Evolutionary conservation across 2,797 vertebrate genomes (phyloP), one percentile per base, ranked within the genome.

Genomic region (Sebastes paucispinis): DNA sequence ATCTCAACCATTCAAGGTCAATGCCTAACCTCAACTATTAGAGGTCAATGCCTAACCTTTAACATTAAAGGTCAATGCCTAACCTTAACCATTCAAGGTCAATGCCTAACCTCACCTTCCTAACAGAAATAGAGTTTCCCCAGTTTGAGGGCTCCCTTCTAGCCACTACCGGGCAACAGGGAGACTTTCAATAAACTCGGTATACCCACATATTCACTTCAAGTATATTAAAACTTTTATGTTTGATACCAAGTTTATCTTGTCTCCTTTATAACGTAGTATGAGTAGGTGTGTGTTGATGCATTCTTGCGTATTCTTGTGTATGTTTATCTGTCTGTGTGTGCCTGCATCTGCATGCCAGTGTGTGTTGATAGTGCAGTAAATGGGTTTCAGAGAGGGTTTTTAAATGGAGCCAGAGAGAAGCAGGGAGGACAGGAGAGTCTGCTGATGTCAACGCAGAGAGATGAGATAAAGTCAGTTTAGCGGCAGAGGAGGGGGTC

Each of bases 401-500:
- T 91, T 88, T 87, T 83, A 81, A 80, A 86, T 82, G 81, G 82
- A 87, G 83, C 79, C 86, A 59, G 81, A 84, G 70, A 80, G 77
- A 84, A 73, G 82, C 67, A 52, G 72, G 60, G 82, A 91, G 85
- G 83, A 91, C 78, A 84, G 87, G 78, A 88, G 87, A 87, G 83
- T 89, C 86, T 91, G 88, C 89, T 91, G 91, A 93, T 92, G 91
- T 93, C 93, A 92, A 93, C 87, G 84, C 83, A 71, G 74, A 75
- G 79, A 88, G 91, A 91, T 90, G 86, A 92, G 92, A 93, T 94
- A 90, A 92, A 86, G 79, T 73, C 80, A 2, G 83, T 86, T 82
- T 80, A 75, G 79, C 75, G 79, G 72, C 59, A 68, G 73, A 34
- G 64, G 73, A 50, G 39, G 57, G 34, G 32, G 69, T 24, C 4